A percentile compares a stretch with the other conserved stretches of the same genome.
phyloP scores from a whole-genome alignment of 2,888 invertebrate species.

The Phaonia tiefii region DNA sequence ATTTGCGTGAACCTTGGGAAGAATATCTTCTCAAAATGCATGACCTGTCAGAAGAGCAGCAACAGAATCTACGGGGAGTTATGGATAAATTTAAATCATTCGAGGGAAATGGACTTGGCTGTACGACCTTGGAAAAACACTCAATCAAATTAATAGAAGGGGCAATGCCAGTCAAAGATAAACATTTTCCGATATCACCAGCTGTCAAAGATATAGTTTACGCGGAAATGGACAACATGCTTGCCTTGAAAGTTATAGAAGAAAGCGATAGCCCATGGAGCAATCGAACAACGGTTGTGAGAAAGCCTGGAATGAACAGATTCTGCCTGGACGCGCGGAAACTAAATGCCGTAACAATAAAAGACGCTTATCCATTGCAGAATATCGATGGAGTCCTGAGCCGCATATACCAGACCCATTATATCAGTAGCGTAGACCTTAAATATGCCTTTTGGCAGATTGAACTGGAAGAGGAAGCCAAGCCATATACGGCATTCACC shows the following conservation, averaged over 20 bases:
- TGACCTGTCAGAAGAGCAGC: neutral
- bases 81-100: constrained; percentile 8
- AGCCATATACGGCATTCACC: constrained; percentile 5
- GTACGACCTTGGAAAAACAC: constrained; percentile 4
- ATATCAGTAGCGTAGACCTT: constrained; percentile 28
- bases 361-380: too few species aligned
- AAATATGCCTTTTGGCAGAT: constrained; percentile 39
- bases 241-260: constrained; percentile 69
- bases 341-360: constrained; percentile 66
- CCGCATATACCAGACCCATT: constrained; percentile 37
- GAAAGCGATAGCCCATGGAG: too few species aligned
- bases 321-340: constrained; percentile 72
- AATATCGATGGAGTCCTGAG: constrained; percentile 34
- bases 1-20: too few species aligned
- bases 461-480: constrained; percentile 10
- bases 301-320: constrained; percentile 68
- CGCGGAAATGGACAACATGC: constrained; percentile 2
- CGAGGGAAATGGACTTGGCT: neutral
- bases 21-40: neutral
- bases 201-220: constrained; percentile 7
- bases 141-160: neutral
- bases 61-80: neutral
- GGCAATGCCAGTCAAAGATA: constrained; percentile 18
- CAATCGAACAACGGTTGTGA: too few species aligned
- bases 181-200: constrained; percentile 19